Conservation (phyloP, 2,797 vertebrate genomes). For the Phrynocephalus forsythii region DNA sequence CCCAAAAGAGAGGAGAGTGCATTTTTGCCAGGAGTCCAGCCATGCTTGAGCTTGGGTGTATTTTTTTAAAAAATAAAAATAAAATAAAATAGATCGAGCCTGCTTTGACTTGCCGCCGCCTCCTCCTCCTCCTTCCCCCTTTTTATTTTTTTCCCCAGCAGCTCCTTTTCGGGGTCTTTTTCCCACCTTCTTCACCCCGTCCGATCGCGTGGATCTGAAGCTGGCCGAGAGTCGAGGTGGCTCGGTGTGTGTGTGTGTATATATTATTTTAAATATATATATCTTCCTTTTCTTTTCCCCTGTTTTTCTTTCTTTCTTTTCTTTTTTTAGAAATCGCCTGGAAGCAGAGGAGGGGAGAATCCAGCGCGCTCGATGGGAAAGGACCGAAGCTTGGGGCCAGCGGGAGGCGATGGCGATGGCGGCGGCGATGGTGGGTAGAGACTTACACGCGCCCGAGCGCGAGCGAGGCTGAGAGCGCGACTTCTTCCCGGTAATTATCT, state of each 20-base stretch:
- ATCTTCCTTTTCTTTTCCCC: too few species aligned
- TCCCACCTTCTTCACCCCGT: slow-evolving; percentile 44
- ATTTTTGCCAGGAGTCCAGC: slow-evolving; percentile 74
- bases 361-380: too few species aligned
- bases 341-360: background rate
- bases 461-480: slow-evolving; percentile 2
- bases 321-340: too few species aligned
- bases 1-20: slow-evolving; percentile 77
- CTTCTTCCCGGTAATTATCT: slow-evolving; percentile 69
- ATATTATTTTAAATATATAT: too few species aligned
- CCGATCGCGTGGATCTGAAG: slow-evolving; percentile 42
- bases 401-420: too few species aligned
- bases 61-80: too few species aligned
- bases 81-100: background rate
- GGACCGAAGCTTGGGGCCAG: too few species aligned
- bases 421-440: fast-evolving
- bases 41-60: slow-evolving; percentile 35
- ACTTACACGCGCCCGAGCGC: slow-evolving; percentile 8
- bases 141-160: background rate
- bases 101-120: background rate
- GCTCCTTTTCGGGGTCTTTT: background rate
- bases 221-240: background rate
- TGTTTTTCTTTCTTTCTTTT: slow-evolving; percentile 1
- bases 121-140: background rate
- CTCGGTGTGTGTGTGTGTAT: too few species aligned